These are phyloP conservation scores for Formica exsecta DNA, from an alignment of 1,140 invertebrate genomes.

Conservation along the genomic window DNA sequence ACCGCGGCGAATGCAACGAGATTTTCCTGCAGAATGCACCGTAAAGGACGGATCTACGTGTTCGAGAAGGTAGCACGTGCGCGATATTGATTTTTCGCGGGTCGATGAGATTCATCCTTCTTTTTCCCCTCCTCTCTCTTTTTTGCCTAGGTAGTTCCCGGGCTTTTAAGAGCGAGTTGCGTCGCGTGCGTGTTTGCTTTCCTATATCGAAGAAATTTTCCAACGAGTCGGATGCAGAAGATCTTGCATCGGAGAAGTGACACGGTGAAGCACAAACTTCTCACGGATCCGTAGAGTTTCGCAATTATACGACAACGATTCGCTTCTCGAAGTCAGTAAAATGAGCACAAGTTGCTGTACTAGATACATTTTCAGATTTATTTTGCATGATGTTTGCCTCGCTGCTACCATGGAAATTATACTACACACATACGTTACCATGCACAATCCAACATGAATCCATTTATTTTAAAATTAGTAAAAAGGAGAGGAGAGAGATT, in stretches of 20 bases:
- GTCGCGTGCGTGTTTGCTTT: conserved; percentile 33
- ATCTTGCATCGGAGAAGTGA: conserved; percentile 6
- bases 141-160: conserved; percentile 5
- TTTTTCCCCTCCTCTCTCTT: neutral
- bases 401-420: neutral
- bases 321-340: neutral
- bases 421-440: neutral
- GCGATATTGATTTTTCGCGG: conserved; percentile 47
- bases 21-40: conserved; percentile 41
- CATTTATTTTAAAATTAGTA: neutral
- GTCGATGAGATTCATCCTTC: conserved; percentile 27
- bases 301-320: neutral
- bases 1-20: conserved; percentile 40
- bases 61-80: conserved; percentile 42
- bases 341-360: neutral
- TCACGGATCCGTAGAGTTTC: conserved; percentile 5
- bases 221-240: conserved; percentile 3
- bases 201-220: conserved; percentile 30
- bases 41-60: conserved; percentile 38
- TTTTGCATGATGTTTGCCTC: neutral
- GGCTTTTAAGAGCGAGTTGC: conserved; percentile 39
- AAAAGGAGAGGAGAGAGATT: neutral
- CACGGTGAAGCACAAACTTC: conserved; percentile 5
- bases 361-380: conserved; percentile 8
- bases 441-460: neutral